Base-by-base conservation (phyloP, 64 coral and sea anemone genomes). In the Montipora capricornis region DNA sequence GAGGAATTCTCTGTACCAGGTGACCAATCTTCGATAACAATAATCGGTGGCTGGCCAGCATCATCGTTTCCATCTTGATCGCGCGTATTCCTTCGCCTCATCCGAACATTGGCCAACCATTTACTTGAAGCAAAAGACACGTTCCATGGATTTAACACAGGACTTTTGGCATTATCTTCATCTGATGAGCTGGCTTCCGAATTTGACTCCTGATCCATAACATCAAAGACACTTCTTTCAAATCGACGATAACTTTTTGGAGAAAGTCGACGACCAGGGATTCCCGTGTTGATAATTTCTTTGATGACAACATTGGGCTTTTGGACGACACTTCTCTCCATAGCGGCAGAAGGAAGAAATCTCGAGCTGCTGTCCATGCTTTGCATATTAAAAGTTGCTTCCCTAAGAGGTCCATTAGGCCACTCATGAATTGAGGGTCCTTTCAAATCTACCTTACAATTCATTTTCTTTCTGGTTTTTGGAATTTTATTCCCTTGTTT, bases 281-380 rank as follows among this genome's bases (percentile, higher is more conserved):
- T 88, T 8, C 96, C 96, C n/a, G 96, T 98, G 79, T 98, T 98
- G 16, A 98, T 98, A 7, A 98, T 86, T 68, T 98, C 96, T 22
- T 98, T 98, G 1, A 98, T 84, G 24, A 98, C 77, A 52, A 98
- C 75, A 69, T 98, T 98, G 22, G 59, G 77, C 4, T 90, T 98
- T 48, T 79, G 75, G 69, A 64, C 48, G 10, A 88, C 93, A 8
- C 48, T 17, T 92, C 77, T 98, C 74, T 98, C 96, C 5, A 92
- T 19, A 17, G 58, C 76, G 7, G 44, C 45, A 44, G 74, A 68
- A 6, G 87, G 87, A 50, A 90, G 68, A 61, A 52, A 46, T 4
- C 73, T 51, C 29, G 73, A 49, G 0, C 48, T 75, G 13, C 61
- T 52, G 67, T 75, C 71, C 20, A 55, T 79, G 20, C 58, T 46